Evolutionary conservation across 2,888 invertebrate genomes (phyloP).

Genomic region (Sarcophaga subvicina): DNA sequence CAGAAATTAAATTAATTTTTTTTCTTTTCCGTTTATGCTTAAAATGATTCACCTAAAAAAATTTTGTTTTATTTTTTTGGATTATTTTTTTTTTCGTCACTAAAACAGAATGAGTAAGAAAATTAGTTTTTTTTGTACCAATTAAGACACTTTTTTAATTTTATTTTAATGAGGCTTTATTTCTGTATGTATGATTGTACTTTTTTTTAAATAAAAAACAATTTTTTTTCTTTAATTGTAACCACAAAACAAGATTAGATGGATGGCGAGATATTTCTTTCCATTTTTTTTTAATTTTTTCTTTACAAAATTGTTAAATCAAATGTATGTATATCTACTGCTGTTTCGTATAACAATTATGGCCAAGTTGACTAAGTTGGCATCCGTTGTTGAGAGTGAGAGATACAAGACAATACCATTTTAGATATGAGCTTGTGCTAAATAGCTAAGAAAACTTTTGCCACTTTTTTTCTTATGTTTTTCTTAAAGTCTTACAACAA

Average conservation of each 20-base stretch:
- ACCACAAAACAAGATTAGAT: conserved; percentile 36
- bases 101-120: conserved; percentile 28
- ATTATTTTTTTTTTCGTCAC: neutral
- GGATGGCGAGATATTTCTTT: too few species aligned
- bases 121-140: conserved; percentile 12
- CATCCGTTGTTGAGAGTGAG: conserved; percentile 16
- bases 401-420: conserved; percentile 59
- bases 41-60: neutral
- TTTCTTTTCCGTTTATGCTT: too few species aligned
- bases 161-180: neutral
- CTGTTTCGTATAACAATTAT: conserved; percentile 17
- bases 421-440: conserved; percentile 68
- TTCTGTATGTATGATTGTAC: neutral
- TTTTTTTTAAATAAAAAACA: neutral
- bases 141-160: conserved; percentile 24
- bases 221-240: neutral
- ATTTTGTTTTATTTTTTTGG: neutral
- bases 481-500: conserved; percentile 28
- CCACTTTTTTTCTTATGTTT: conserved; percentile 19
- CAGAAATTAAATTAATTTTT: too few species aligned
- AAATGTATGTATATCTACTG: conserved; percentile 8
- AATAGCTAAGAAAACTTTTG: conserved; percentile 53
- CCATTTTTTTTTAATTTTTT: neutral
- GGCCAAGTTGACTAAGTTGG: conserved; percentile 46
- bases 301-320: conserved; percentile 35